Evolutionary conservation across 2,888 invertebrate species (phyloP), one percentile per base, ranked within the genome.

Genomic region (Thysanoteuthis rhombus): DNA sequence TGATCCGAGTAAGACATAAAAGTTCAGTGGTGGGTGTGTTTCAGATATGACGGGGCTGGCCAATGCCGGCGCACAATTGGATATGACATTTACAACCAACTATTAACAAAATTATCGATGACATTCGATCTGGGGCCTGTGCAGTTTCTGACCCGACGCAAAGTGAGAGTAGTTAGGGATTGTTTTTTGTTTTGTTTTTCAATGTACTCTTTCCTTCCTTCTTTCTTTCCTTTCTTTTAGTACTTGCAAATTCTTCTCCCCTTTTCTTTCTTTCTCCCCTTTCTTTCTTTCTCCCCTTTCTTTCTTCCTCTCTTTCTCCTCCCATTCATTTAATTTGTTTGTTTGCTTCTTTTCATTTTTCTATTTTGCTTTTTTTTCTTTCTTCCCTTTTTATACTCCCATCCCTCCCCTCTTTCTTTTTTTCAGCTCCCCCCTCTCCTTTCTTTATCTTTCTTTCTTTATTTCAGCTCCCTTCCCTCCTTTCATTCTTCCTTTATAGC

Each of bases 121-220:
- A 75, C n/a, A 75, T 75, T 75, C 75, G 75, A 75, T 75, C 75
- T n/a, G 75, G 75, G 75, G 75, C n/a, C 75, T 75, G 75, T 75
- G 75, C 75, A 75, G 36, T 75, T 75, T 75, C 75, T 75, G 75
- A 75, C 75, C 75, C 75, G 75, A n/a, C 75, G 19, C 75, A 36
- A 75, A 36, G 75, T n/a, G n/a, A 75, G 75, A 75, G n/a, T 75
- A 75, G 75, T n/a, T 75, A 25, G 16, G 32, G n/a, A 6, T 0
- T 58, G 5, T 58, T 58, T 28, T 22, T 58, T 58, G 1, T 22
- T 58, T 58, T 28, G 58, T 58, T 58, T 32, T 58, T 75, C 22
- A 22, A 32, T 32, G 32, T n/a, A 16, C 36, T n/a, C 12, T 10
- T 10, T 16, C 10, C 16, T n/a, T 12, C 0, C 36, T 75, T n/a